Base-by-base conservation (phyloP, 2,888 invertebrate species). In the Amphipoea oculea region DNA sequence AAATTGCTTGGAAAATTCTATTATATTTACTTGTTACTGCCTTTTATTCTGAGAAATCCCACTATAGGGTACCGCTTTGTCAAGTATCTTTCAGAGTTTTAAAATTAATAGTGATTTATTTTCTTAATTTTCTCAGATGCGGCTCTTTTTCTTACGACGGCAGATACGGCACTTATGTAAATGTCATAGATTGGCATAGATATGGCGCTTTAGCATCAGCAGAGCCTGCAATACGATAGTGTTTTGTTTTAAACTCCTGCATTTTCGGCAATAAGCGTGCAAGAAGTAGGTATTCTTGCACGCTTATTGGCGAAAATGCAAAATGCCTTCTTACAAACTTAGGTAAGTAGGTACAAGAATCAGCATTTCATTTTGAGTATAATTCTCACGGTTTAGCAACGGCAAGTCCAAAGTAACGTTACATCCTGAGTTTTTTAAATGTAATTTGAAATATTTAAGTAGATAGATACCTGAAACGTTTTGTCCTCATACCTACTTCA, bases 1-100 rank as follows among this genome's bases (percentile, higher is more conserved):
- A 67, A 79, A 81, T 62, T 29, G 11, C 66, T 14, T 36, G 73
- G 79, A 80, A 67, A 60, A 73, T 20, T 36, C 36, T 36, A 67
- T 67, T 73, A 72, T 23, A 14, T 29, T 66, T 20, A 20, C 48
- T 14, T 36, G 9, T 65, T 42, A 48, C 11, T 60, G n/a, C 17
- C 29, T 1, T 76, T 48, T 73, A 42, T 67, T 76, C 66, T 60
- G 9, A 65, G 54, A 66, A 74, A 42, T 76, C 7, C 54, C 11
- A 7, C 23, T 12, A n/a, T 51, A 23, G 42, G 20, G 29, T 54
- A 29, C 6, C 20, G 4, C n/a, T 36, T 11, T 36, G 29, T 29
- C 29, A 29, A 29, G 65, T 23, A 29, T 12, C 4, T 42, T 29
- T 9, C 7, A 14, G 20, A 36, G 5, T 51, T 45, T 14, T 20